These are phyloP conservation scores for Syngnathus acus DNA, from an alignment of 2,797 vertebrate genomes.

Conservation along the genomic window DNA sequence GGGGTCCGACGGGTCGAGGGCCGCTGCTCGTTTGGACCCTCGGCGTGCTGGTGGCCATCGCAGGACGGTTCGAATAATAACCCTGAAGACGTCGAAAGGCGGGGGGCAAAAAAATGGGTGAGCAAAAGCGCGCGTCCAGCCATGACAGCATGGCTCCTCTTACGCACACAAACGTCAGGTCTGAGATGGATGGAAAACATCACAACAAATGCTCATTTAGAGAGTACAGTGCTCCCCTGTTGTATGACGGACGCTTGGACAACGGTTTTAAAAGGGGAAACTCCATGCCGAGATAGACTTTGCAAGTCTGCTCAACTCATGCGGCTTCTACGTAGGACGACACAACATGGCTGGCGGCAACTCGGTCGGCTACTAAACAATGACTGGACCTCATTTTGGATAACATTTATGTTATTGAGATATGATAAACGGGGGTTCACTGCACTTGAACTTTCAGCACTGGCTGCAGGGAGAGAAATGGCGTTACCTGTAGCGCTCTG, in stretches of 20 bases:
- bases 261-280: too few relatives aligned
- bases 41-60: conserved; percentile 80
- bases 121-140: not conserved
- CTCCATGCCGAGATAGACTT: too few relatives aligned
- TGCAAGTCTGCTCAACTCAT: too few relatives aligned
- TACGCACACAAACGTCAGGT: not conserved
- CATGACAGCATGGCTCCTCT: not conserved
- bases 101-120: not conserved
- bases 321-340: too few relatives aligned
- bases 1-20: conserved; percentile 80
- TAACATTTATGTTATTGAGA: too few relatives aligned
- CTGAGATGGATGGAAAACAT: not conserved
- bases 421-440: not conserved
- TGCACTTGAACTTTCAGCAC: conserved; percentile 17
- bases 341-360: too few relatives aligned
- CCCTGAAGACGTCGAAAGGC: conserved; percentile 61
- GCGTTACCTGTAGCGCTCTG: conserved; percentile 97
- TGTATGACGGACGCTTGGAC: not conserved
- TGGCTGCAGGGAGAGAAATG: conserved; percentile 57
- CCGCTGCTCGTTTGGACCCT: conserved; percentile 83
- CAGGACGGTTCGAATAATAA: conserved; percentile 85
- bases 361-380: too few relatives aligned
- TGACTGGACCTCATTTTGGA: too few relatives aligned
- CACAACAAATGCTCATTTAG: conserved; percentile 1
- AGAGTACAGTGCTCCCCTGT: not conserved